Base-by-base conservation (phyloP, 2,113 vertebrate genomes). In the Phaetusa simplex region DNA sequence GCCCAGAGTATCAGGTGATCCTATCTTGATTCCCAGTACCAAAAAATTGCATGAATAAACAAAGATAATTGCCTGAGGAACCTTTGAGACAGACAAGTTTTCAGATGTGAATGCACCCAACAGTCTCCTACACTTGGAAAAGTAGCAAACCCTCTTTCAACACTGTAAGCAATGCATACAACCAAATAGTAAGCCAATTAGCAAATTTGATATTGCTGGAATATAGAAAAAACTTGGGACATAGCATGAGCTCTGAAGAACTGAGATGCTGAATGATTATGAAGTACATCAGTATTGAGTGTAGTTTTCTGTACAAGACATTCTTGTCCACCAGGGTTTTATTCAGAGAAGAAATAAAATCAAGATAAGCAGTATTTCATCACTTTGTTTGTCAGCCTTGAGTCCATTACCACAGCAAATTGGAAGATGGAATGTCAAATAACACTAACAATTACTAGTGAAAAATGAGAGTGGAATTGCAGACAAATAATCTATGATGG, bases 341-440 rank as follows among this genome's bases (percentile, higher is more conserved):
- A 85, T 67, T 87, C 82, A 71, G 82, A 95, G 77, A 78, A 93
- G 93, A 93, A 92, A 95, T 96, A 96, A 97, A 97, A 88, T 62
- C 12, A 5, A 94, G 95, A 97, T 95, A 97, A 96, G 95, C 86
- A 91, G 71, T 95, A 96, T 97, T 96, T 97, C 95, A 97, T 97
- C 92, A 89, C 91, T 96, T 87, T 85, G n/a, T 96, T 95, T 96
- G 96, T 93, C 97, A 97, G 82, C 56, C 45, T 88, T 29, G 95
- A 97, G 96, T 96, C 97, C 95, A 97, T 97, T 97, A 96, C 79
- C 19, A 74, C 88, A 82, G 86, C 62, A 97, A 96, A 98, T 82
- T 95, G 94, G 92, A 97, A 97, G 95, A 97, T 78, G 50, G 93
- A 96, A 96, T 96, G 97, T 96, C 97, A 96, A 96, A 95, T 91